Evolutionary conservation across 1,140 invertebrate genomes (phyloP).

Genomic region (Aphis gossypii): DNA sequence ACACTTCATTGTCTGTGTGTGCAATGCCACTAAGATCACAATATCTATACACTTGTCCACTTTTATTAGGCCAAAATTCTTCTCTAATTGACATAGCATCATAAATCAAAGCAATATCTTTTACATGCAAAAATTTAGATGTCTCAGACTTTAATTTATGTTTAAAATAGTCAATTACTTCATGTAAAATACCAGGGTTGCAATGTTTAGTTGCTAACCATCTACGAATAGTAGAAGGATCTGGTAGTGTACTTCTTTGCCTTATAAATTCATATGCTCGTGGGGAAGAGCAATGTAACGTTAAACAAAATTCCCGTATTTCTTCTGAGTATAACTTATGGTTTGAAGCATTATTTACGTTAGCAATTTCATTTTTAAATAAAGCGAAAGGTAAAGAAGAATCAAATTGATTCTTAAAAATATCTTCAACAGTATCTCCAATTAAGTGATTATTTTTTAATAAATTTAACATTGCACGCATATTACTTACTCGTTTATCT

Average conservation of each 20-base stretch:
- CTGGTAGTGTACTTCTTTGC: background rate
- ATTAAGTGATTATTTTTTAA: no score
- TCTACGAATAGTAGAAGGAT: background rate
- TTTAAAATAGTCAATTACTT: constrained; percentile 25
- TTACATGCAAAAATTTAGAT: background rate
- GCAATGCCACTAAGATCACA: background rate
- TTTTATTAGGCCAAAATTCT: background rate
- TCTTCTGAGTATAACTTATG: background rate
- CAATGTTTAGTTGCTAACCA: background rate
- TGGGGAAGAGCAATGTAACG: background rate
- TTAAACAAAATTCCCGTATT: background rate
- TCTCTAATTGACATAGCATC: background rate
- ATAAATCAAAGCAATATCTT: constrained; percentile 2
- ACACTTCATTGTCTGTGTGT: background rate
- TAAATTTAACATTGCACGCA: background rate
- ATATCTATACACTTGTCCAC: background rate
- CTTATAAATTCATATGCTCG: background rate
- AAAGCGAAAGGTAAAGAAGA: no score
- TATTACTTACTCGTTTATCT: background rate
- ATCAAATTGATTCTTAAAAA: no score
- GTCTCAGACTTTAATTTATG: background rate
- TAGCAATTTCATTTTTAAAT: no score
- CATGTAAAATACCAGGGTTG: background rate
- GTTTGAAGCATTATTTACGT: no score
- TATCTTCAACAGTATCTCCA: no score